Evolutionary conservation across 1,140 invertebrate genomes (phyloP).

Genomic region (Zaprionus inermis): DNA sequence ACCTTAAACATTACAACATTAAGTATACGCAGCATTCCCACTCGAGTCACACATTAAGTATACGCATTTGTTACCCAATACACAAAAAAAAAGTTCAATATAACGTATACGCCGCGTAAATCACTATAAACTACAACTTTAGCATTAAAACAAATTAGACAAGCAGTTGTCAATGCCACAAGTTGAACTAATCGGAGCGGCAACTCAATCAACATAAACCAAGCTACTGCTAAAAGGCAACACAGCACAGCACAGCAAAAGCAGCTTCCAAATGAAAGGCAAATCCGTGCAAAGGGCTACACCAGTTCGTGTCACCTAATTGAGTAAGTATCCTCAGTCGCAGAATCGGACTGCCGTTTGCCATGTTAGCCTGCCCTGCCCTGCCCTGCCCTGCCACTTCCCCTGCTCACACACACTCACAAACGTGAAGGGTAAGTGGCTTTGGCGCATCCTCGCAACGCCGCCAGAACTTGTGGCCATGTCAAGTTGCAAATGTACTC

Average conservation of each 20-base stretch:
- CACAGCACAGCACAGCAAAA: constrained; percentile 24
- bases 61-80: not conserved
- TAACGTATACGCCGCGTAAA: not conserved
- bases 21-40: too few species aligned
- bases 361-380: constrained; percentile 3
- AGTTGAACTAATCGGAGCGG: constrained; percentile 18
- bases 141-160: constrained; percentile 9
- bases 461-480: constrained; percentile 54
- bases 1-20: too few species aligned
- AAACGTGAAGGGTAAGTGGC: constrained; percentile 36
- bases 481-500: constrained; percentile 78
- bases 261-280: constrained; percentile 48
- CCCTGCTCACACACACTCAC: constrained; percentile 15
- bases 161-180: constrained; percentile 17
- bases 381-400: not conserved
- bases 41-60: not conserved
- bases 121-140: not conserved
- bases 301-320: constrained; percentile 69
- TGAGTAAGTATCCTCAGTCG: constrained; percentile 72
- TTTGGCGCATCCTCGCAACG: constrained; percentile 32
- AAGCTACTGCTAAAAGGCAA: constrained; percentile 40
- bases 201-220: constrained; percentile 59
- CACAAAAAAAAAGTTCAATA: not conserved
- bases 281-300: constrained; percentile 62
- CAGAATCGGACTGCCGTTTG: not conserved